Evolutionary conservation across 2,888 invertebrate genomes (phyloP).

Genomic region (Cosmorhoe ocellata): DNA sequence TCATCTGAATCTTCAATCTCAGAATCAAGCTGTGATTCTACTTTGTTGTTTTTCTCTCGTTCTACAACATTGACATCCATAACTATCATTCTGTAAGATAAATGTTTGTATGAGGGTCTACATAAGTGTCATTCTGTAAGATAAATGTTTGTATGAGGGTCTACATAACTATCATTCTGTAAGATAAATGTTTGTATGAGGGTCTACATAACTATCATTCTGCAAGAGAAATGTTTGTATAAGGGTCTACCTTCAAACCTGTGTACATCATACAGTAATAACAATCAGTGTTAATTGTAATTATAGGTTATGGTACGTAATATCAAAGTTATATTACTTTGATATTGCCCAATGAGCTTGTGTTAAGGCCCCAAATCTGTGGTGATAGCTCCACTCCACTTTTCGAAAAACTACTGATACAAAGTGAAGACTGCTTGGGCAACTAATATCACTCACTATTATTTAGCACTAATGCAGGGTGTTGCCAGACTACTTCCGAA

Average conservation of each 20-base stretch:
- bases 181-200: slow-evolving; percentile 27
- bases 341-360: too few relatives aligned
- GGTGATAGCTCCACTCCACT: too few relatives aligned
- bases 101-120: background rate
- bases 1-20: slow-evolving; percentile 79
- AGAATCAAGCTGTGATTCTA: slow-evolving; percentile 80
- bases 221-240: slow-evolving; percentile 51
- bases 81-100: slow-evolving; percentile 84
- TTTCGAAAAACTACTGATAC: too few relatives aligned
- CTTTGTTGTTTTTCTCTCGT: slow-evolving; percentile 59
- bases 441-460: slow-evolving; percentile 53
- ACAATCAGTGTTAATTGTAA: too few relatives aligned
- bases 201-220: slow-evolving; percentile 83
- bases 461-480: too few relatives aligned
- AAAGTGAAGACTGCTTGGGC: too few relatives aligned
- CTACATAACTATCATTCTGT: slow-evolving; percentile 85
- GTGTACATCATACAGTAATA: too few relatives aligned
- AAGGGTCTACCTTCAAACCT: too few relatives aligned
- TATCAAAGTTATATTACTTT: too few relatives aligned
- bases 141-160: background rate
- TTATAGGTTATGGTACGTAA: too few relatives aligned
- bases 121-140: slow-evolving; percentile 86
- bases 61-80: slow-evolving; percentile 88
- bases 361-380: too few relatives aligned
- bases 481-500: too few relatives aligned